Evolutionary conservation across 2,113 vertebrate species (phyloP).

Genomic region (Diglossa brunneiventris): DNA sequence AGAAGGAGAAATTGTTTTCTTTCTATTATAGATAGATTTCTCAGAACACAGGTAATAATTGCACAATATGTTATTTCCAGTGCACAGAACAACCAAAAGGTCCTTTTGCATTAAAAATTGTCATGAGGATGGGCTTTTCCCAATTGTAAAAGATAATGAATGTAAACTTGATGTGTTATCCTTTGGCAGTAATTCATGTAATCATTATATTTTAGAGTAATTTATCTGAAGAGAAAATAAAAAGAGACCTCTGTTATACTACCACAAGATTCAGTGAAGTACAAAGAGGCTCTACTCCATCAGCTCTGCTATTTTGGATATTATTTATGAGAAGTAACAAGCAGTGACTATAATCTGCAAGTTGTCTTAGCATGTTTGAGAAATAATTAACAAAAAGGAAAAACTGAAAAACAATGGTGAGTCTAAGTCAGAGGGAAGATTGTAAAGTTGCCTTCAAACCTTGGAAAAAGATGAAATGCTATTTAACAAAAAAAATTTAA

Average conservation of each 20-base stretch:
- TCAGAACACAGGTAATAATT: neutral
- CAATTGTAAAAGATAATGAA: neutral
- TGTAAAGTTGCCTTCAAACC: neutral
- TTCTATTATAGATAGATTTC: neutral
- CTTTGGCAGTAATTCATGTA: neutral
- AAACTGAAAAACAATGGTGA: neutral
- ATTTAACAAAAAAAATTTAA: neutral
- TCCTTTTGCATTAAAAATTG: neutral
- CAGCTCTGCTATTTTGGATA: neutral
- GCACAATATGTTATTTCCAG: neutral
- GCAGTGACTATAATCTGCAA: neutral
- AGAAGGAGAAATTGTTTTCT: neutral
- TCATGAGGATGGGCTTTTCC: neutral
- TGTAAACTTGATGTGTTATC: neutral
- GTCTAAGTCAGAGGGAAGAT: neutral
- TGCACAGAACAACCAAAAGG: neutral
- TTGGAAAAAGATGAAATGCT: neutral
- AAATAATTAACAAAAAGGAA: neutral
- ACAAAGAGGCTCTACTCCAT: neutral
- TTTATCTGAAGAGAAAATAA: neutral
- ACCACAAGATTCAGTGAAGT: neutral
- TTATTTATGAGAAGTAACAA: neutral
- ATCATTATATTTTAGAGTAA: neutral
- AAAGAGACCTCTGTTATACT: neutral
- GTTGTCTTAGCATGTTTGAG: too few relatives aligned